phyloP scores from a whole-genome alignment of 2,113 vertebrate genomes.

The Hyperopisus bebe region DNA sequence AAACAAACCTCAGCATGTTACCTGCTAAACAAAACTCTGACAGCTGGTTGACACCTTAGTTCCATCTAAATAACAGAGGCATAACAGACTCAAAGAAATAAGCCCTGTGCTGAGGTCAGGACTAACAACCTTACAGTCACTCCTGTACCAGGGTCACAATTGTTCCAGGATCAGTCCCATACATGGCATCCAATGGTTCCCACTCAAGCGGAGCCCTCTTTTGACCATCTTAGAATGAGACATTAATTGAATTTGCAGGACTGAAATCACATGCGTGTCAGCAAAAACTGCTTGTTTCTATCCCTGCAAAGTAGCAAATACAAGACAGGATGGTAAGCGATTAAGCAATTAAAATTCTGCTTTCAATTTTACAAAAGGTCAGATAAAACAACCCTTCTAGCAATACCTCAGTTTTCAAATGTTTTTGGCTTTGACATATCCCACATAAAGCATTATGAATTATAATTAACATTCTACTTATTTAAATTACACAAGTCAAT shows the following conservation, averaged over 20 bases:
- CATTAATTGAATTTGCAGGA: background rate
- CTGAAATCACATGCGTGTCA: background rate
- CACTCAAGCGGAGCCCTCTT: background rate
- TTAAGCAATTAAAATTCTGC: background rate
- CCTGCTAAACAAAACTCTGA: conserved; percentile 37
- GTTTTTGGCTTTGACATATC: background rate
- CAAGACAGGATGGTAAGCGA: background rate
- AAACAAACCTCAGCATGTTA: conserved; percentile 34
- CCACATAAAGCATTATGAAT: background rate
- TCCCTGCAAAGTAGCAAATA: background rate
- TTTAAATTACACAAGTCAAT: background rate
- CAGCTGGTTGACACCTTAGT: conserved; percentile 51
- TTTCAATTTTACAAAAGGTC: background rate
- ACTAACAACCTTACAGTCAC: background rate
- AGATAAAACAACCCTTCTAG: background rate
- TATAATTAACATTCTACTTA: background rate
- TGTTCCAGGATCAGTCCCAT: background rate
- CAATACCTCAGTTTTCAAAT: background rate
- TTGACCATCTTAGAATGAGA: background rate
- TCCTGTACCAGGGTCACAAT: background rate
- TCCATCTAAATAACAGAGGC: conserved; percentile 52
- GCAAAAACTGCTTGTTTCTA: background rate
- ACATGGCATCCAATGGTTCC: background rate
- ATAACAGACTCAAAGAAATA: conserved; percentile 21
- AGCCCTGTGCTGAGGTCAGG: background rate